Base-by-base conservation (phyloP, 1,140 invertebrate species). In the Neomicropteryx cornuta region DNA sequence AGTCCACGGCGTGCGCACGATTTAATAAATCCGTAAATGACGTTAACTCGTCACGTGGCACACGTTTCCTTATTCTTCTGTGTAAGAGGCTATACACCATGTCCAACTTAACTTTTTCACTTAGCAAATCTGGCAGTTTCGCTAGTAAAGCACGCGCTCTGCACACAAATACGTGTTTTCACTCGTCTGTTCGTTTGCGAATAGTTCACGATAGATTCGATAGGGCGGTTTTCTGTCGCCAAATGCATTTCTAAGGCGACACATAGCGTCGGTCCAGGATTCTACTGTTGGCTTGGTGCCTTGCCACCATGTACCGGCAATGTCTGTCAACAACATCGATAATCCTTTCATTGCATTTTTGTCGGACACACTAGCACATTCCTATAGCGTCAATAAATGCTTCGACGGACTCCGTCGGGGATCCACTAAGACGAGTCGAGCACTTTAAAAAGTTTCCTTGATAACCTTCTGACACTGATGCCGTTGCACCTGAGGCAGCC, bases 281-380 rank as follows among this genome's bases (percentile, higher is more conserved):
- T 11, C 42, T 2, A 41, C 24, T 18, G 18, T 22, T 5, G 21
- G 6, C 34, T 50, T 52, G 0, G 47, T 33, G 17, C 50, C 51
- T 38, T 47, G 44, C 50, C 48, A 54, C 50, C 53, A 55, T 23
- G 41, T 38, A 11, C 44, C 48, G 21, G 53, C 53, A 3, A 17
- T 13, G 22, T 41, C 35, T 3, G 45, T 40, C 1, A 55, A 36
- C 8, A 47, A 37, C 32, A 51, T 45, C 5, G 45, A 33, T 13
- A 50, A 31, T 11, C 48, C 48, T 30, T 21, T 36, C 10, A 47
- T 19, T 16, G 44, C 48, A 32, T 50, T 47, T 0, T 31, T 33
- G 31, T 47, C 45, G 5, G 30, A 17, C n/a, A 51, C 23, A 4
- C 36, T 19, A 5, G 33, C 27, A 41, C 36, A 46, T 13, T 50